Base-by-base conservation (phyloP, 2,888 invertebrate species). In the Nemotelus pantherinus region DNA sequence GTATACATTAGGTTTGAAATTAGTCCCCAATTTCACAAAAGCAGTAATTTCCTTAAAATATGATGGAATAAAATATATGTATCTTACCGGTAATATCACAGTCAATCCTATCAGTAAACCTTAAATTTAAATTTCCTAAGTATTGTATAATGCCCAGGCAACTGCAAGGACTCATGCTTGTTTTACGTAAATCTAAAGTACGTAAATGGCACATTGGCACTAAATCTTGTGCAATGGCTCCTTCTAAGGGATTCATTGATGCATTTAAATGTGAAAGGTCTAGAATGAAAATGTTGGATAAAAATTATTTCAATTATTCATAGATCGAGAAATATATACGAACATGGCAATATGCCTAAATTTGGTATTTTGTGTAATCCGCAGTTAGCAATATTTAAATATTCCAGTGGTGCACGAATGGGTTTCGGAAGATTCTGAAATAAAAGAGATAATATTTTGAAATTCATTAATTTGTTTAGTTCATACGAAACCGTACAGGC, bases 191-290 rank as follows among this genome's bases (percentile, higher is more conserved):
- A 83, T 92, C 91, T 57, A 93, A 88, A 79, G 87, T 88, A 78
- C 86, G 86, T 48, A 93, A 85, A 78, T 89, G 89, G 84, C 93
- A 93, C 87, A 92, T 89, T 2, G 89, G 86, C 0, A 92, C 90
- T 80, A 93, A 88, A 75, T 90, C 89, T 45, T 88, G 85, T 3
- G 90, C 87, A 3, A 81, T 82, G 47, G 86, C 82, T 45, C 84
- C 80, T 50, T 77, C 82, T 67, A 93, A 86, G 0, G 87, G 86
- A 83, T 93, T 93, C 67, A 86, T 83, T 0, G 93, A 92, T 60
- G 92, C 88, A 82, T 93, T 93, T 77, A 93, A 89, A 70, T 89
- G 86, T 76, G 85, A 82, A 53, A 93, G 83, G 67, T 89, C 89
- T 86, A 58, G 39, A 55, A 3, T 57, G 10, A 80, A 71, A 75